phyloP scores from a whole-genome alignment of 2,888 invertebrate species.

The Idaea dimidiata region DNA sequence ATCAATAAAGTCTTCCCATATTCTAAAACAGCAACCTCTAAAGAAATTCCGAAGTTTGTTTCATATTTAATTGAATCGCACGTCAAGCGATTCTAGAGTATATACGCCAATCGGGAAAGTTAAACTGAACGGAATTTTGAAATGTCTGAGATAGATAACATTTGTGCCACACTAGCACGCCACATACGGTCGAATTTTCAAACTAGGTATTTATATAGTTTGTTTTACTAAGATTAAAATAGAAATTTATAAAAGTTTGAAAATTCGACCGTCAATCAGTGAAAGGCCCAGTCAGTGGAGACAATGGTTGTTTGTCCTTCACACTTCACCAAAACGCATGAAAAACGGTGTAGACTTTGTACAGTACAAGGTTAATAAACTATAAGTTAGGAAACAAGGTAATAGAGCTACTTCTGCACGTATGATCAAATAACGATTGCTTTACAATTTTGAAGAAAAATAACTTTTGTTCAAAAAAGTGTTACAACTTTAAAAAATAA shows the following conservation, averaged over 20 bases:
- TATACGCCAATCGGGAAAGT: neutral
- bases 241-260: neutral
- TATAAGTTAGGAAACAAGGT: neutral
- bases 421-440: too few species aligned
- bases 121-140: neutral
- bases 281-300: neutral
- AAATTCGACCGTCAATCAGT: neutral
- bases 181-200: neutral
- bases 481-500: too few species aligned
- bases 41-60: neutral
- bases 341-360: neutral
- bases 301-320: neutral
- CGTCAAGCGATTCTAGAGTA: neutral
- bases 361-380: neutral
- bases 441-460: too few species aligned
- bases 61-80: neutral
- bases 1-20: neutral
- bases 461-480: too few species aligned
- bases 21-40: neutral
- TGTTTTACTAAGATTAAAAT: neutral
- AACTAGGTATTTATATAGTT: too few species aligned
- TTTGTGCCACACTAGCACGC: slow-evolving; percentile 2
- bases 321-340: neutral
- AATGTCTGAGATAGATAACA: neutral
- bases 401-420: too few species aligned